Percentiles rank a stretch among this genome's conserved stretches.
Conservation (phyloP, 2,797 vertebrate genomes). For the Myotis daubentonii region DNA sequence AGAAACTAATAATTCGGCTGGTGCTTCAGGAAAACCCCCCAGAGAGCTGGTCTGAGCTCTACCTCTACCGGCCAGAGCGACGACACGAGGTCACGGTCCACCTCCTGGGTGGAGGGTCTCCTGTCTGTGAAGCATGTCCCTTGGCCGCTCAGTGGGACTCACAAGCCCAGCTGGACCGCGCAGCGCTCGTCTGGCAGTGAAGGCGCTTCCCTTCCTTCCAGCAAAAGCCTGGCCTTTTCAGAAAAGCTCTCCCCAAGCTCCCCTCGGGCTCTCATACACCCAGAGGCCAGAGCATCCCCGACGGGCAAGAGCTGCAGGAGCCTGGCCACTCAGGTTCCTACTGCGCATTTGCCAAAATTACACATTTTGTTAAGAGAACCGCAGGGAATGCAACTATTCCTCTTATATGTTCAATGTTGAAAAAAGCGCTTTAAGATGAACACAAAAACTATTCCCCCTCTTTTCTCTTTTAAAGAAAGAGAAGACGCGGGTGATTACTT, state of each 20-base stretch:
- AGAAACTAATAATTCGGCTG: neutral
- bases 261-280: neutral
- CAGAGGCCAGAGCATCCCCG: neutral
- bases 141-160: too few species aligned
- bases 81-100: neutral
- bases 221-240: neutral
- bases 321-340: neutral
- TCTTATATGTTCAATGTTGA: neutral
- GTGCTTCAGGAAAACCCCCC: neutral
- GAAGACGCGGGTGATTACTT: slow-evolving; percentile 42
- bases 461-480: slow-evolving; percentile 60
- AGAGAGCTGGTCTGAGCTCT: neutral
- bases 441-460: neutral
- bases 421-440: neutral
- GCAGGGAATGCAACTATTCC: neutral
- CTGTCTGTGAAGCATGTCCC: neutral
- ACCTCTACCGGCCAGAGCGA: too few species aligned
- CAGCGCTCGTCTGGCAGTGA: neutral
- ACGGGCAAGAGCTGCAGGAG: neutral
- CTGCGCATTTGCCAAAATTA: neutral
- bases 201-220: neutral
- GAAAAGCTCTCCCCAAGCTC: neutral
- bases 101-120: neutral
- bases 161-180: too few species aligned
- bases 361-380: neutral